Conservation (phyloP, 2,113 vertebrate species). For the Empidonax traillii region DNA sequence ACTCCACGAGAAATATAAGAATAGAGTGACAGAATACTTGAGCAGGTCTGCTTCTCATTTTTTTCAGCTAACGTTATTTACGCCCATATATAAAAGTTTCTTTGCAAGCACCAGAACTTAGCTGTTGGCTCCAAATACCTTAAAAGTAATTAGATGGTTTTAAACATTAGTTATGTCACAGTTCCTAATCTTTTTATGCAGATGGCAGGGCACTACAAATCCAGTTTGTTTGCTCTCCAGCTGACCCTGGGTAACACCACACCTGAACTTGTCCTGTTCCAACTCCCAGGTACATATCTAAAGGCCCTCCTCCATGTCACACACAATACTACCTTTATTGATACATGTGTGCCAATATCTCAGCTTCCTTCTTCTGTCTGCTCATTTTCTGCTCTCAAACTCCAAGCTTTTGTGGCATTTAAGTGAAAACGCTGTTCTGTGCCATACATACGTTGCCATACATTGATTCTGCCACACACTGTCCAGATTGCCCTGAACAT, state of each 20-base stretch:
- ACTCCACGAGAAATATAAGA: not conserved
- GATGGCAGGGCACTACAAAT: not conserved
- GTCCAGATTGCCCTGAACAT: not conserved
- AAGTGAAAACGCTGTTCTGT: not conserved
- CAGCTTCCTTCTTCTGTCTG: not conserved
- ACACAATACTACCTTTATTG: not conserved
- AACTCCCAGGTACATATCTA: not conserved
- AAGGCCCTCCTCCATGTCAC: not conserved
- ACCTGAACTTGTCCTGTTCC: not conserved
- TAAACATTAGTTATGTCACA: not conserved
- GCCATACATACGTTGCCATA: not conserved
- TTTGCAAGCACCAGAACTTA: not conserved
- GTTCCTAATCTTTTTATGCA: not conserved
- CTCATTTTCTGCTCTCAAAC: not conserved
- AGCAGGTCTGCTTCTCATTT: not conserved
- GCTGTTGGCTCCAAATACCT: not conserved
- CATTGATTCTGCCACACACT: not conserved
- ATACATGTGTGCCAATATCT: not conserved
- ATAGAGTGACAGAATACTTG: not conserved
- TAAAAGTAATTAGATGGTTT: not conserved
- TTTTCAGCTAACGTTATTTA: conserved; percentile 20
- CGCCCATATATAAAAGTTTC: not conserved
- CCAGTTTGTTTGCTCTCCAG: not conserved
- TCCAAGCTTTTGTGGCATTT: not conserved
- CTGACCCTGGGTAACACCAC: not conserved